Base-by-base conservation (phyloP, 1,140 invertebrate genomes). In the Dinothrombium tinctorium region DNA sequence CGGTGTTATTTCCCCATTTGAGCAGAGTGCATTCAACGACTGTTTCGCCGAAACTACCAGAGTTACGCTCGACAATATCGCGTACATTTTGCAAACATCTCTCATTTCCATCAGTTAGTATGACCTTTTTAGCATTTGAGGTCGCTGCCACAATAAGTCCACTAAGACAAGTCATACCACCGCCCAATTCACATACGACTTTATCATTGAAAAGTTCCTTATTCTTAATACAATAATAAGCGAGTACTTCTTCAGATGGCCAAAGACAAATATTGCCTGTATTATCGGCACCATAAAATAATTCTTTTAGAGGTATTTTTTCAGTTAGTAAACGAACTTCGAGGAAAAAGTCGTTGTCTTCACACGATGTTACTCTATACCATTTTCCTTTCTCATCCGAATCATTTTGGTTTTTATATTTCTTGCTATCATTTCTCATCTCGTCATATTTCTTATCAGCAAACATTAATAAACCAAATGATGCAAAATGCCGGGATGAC, bases 261-360 rank as follows among this genome's bases (percentile, higher is more conserved):
- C 80, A 86, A 2, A 84, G 70, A 60, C 78, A 81, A 3, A 84
- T 69, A 58, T 83, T 84, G n/a, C 80, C 80, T 1, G 80, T 86
- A 50, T 83, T 83, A 55, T 86, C 82, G 59, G 82, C 83, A 1
- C 79, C 79, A 55, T 73, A 72, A n/a, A 38, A 24, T 19, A 84
- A 58, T 40, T 59, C 55, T 28, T 55, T 52, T 39, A 51, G 28
- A 12, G 49, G 38, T 19, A 51, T 45, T 35, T 42, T 47, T 14
- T 44, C 38, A 23, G 45, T 44, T 21, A 50, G 26, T 19, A 51
- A 22, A 24, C 48, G 44, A 33, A 32, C 31, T 21, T 41, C 28
- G 7, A 43, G 23, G n/a, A n/a, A n/a, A n/a, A n/a, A 20, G 32
- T 20, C 20, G 36, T 23, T 36, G 24, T 42, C 33, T 11, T 42